Evolutionary conservation across 2,888 invertebrate genomes (phyloP), one percentile per base, ranked within the genome.

Genomic region (Athalia circularis): DNA sequence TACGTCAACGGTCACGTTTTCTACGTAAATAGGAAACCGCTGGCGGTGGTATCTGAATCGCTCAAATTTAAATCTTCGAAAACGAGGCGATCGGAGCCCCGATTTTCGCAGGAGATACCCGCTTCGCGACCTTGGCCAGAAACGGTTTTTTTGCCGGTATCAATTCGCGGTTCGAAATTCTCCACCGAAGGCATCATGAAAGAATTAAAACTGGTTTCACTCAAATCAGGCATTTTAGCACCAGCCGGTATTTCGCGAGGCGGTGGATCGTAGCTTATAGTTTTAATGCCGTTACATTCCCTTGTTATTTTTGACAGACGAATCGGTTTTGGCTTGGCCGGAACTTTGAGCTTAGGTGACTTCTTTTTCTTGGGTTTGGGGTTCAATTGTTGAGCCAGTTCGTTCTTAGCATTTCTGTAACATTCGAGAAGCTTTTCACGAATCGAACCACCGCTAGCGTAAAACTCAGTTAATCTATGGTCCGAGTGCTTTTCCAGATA

Each of bases 201-300:
- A 65, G 78, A 67, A 74, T 70, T 4, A 43, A 57, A 70, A 45
- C 67, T 81, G 64, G 81, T 80, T 61, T 83, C 86, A 77, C 84
- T 85, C 45, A 87, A 80, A 77, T 77, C 82, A 43, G 81, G 70
- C n/a, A 13, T 59, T 65, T 77, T 82, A 0, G 81, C 79, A 13
- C 78, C 78, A 5, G 77, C 52, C 4, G 43, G 68, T 5, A 68
- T 65, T 76, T 4, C 78, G 4, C 0, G 59, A 48, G 62, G 65
- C 13, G 29, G 3, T 6, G 48, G 43, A 72, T 87, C 81, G 74
- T 85, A 86, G 80, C 80, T 88, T 15, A 85, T 67, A 6, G 88
- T 87, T 48, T 75, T 85, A 0, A 81, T 77, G 4, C 85, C 86
- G 52, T 86, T 82, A 78, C 85, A 80, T 5, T 86, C 82, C 61